Percentiles rank a stretch among this genome's conserved stretches.
These are phyloP conservation scores for Ailuropoda melanoleuca DNA, from an alignment of 2,113 vertebrate species.

Conservation along the genomic window DNA sequence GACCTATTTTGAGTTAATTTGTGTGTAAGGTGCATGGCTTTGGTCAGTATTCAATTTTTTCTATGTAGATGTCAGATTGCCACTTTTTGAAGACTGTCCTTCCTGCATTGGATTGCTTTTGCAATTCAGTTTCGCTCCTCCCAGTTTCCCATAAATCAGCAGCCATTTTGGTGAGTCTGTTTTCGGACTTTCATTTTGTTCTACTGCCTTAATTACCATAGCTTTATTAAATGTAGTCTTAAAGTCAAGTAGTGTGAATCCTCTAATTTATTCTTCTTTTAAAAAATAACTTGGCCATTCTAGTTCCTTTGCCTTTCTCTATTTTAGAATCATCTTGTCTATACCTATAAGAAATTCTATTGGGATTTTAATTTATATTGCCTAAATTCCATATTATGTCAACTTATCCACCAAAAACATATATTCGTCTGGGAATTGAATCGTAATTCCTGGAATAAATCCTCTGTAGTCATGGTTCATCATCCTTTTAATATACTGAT, in stretches of 20 bases:
- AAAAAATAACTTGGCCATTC: neutral
- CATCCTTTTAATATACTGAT: neutral
- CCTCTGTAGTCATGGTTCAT: neutral
- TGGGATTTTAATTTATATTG: neutral
- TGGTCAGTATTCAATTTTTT: neutral
- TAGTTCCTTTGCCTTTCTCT: neutral
- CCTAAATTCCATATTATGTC: neutral
- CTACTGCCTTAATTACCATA: neutral
- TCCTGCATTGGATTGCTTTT: neutral
- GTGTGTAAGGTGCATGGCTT: neutral
- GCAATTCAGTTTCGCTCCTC: neutral
- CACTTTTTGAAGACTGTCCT: neutral
- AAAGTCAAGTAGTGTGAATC: neutral
- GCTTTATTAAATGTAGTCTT: neutral
- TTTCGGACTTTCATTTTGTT: neutral
- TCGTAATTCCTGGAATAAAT: neutral
- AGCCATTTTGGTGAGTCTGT: neutral
- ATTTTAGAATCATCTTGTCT: conserved; percentile 1
- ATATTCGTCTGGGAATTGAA: neutral
- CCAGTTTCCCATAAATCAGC: neutral
- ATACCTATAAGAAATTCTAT: neutral
- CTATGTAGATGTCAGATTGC: neutral
- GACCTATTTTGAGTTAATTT: conserved; percentile 30
- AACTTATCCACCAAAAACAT: neutral
- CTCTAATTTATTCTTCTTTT: neutral